These are phyloP conservation scores for Melipona bicolor DNA, from an alignment of 2,888 invertebrate genomes.

Conservation along the genomic window DNA sequence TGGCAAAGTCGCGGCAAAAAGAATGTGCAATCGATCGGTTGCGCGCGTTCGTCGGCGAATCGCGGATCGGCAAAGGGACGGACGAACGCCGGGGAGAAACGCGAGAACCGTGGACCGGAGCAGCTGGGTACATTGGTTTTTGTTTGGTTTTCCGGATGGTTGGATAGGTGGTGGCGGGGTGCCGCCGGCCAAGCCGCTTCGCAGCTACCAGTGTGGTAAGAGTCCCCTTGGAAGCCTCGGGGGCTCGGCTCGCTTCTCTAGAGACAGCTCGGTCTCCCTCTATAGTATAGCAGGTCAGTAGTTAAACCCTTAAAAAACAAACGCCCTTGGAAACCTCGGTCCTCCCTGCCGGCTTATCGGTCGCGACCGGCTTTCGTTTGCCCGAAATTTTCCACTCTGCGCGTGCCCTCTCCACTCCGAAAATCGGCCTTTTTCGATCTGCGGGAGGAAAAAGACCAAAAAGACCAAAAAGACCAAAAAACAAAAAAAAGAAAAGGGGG, in stretches of 20 bases:
- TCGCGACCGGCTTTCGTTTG: background rate
- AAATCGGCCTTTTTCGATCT: too few relatives aligned
- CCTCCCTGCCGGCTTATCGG: background rate
- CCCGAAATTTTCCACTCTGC: conserved; percentile 8
- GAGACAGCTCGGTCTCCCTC: conserved; percentile 85
- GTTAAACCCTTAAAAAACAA: conserved; percentile 64
- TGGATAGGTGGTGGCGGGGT: conserved; percentile 82
- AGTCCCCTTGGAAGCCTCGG: conserved; percentile 84
- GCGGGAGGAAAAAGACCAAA: too few relatives aligned
- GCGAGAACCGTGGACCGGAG: conserved; percentile 46
- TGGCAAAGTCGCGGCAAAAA: too few relatives aligned
- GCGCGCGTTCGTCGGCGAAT: conserved; percentile 9
- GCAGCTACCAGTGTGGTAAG: conserved; percentile 85
- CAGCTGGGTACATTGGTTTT: conserved; percentile 74
- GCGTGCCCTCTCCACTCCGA: background rate
- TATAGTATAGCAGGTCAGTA: conserved; percentile 87
- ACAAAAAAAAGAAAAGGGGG: background rate
- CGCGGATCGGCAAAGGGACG: conserved; percentile 15
- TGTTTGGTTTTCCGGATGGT: conserved; percentile 80
- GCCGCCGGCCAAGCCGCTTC: conserved; percentile 87
- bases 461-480: too few relatives aligned
- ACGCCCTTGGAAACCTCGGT: conserved; percentile 44
- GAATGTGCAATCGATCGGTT: background rate
- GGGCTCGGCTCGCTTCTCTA: conserved; percentile 82
- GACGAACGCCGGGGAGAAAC: conserved; percentile 17